Evolutionary conservation across 2,113 vertebrate species (phyloP).

Genomic region (Sclerurus mexicanus): DNA sequence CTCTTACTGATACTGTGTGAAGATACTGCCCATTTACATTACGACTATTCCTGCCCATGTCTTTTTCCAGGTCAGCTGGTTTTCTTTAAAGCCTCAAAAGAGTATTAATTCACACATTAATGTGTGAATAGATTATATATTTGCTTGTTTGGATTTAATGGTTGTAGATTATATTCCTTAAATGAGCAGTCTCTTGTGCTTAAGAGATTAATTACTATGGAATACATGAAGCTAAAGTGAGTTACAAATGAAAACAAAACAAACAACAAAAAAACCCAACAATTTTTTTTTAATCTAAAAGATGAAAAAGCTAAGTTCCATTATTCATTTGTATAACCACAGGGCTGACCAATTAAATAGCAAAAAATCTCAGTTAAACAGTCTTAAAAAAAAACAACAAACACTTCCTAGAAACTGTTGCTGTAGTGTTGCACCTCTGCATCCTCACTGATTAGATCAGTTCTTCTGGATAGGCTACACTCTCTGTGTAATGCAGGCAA

Average conservation of each 20-base stretch:
- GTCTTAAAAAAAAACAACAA: not conserved
- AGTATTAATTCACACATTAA: not conserved
- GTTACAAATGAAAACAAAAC: not conserved
- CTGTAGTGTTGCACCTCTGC: not conserved
- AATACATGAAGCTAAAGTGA: not conserved
- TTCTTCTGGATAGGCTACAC: not conserved
- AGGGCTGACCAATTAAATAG: not conserved
- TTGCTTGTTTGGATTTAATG: not conserved
- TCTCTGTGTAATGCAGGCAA: not conserved
- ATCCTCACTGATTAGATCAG: not conserved
- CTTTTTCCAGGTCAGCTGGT: not conserved
- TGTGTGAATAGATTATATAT: not conserved
- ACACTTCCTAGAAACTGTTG: not conserved
- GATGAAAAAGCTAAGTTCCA: not conserved
- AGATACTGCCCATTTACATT: not conserved
- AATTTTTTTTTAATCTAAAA: not conserved
- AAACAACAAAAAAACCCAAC: not conserved
- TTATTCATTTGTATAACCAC: not conserved
- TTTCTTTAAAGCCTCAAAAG: not conserved
- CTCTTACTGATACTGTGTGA: not conserved
- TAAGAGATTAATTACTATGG: not conserved
- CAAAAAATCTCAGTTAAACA: not conserved
- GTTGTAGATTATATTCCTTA: not conserved
- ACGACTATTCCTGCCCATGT: not conserved
- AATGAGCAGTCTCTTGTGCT: not conserved